Percentiles rank a stretch among this genome's conserved stretches.
Evolutionary conservation across 2,888 invertebrate genomes (phyloP).

Genomic region (Mongoloraphidia duomilia): DNA sequence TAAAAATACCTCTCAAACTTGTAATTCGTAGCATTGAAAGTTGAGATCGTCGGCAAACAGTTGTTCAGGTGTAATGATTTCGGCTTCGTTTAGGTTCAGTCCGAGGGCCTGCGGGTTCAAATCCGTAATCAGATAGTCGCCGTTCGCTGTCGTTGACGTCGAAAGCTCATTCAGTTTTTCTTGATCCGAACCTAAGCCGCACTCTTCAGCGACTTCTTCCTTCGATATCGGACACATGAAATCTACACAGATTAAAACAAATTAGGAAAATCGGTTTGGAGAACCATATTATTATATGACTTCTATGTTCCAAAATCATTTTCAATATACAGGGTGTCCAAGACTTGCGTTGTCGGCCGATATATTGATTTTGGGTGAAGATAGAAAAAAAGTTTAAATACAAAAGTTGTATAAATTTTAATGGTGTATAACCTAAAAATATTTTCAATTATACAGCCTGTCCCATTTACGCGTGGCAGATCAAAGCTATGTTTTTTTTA

Average conservation of each 20-base stretch:
- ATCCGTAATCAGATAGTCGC: constrained; percentile 38
- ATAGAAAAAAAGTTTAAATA: too few relatives aligned
- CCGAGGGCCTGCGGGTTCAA: constrained; percentile 35
- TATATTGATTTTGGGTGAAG: too few relatives aligned
- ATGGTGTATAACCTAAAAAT: too few relatives aligned
- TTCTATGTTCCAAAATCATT: too few relatives aligned
- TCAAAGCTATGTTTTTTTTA: too few relatives aligned
- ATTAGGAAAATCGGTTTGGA: not conserved
- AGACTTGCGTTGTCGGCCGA: too few relatives aligned
- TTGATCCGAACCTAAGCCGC: constrained; percentile 42
- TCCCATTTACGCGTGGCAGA: too few relatives aligned
- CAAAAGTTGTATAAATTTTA: too few relatives aligned
- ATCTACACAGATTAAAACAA: constrained; percentile 27
- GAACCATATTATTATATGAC: too few relatives aligned
- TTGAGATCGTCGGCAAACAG: constrained; percentile 35
- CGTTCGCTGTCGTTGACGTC: constrained; percentile 13
- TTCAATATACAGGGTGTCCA: too few relatives aligned
- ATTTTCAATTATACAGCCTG: too few relatives aligned
- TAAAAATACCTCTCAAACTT: constrained; percentile 7
- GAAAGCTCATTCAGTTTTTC: constrained; percentile 1
- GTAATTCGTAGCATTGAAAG: constrained; percentile 37
- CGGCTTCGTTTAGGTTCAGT: constrained; percentile 34
- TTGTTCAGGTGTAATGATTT: constrained; percentile 33
- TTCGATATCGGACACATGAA: constrained; percentile 53
- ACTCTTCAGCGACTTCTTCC: constrained; percentile 64